Base-by-base conservation (phyloP, 2,888 invertebrate species). In the Mycalesis mineus region DNA sequence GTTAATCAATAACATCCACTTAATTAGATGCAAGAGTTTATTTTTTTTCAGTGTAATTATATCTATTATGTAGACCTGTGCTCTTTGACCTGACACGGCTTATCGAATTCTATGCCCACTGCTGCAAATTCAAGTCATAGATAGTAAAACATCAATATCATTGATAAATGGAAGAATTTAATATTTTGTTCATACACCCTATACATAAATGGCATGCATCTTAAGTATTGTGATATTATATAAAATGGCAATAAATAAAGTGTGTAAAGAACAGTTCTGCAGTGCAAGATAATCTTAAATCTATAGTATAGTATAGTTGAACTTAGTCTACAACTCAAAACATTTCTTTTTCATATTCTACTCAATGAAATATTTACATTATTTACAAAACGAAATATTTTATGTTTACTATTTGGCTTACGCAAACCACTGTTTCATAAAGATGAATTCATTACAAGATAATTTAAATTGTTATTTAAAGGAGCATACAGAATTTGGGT, bases 401-500 rank as follows among this genome's bases (percentile, higher is more conserved):
- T 49, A 40, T 40, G 17, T 15, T 47, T 39, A 47, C 28, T 54
- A 48, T 55, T 55, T 47, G 55, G 55, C 47, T 55, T 47, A 47
- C 28, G 42, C 15, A 31, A 36, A 36, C n/a, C n/a, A n/a, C n/a
- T n/a, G 17, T 48, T 37, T 11, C 28, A 28, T 13, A 28, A 37
- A n/a, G 11, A n/a, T 29, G 22, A 11, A 29, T 31, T 14, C 17
- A 55, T 13, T 22, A 22, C 22, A 22, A 22, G 22, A 4, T 4
- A 22, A 22, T 22, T 4, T 22, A 22, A 4, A 22, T 22, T 22
- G 5, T 22, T 22, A 22, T 5, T 22, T 22, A 22, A n/a, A n/a
- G n/a, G n/a, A n/a, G n/a, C n/a, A n/a, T n/a, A n/a, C n/a, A n/a
- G n/a, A n/a, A n/a, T n/a, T n/a, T n/a, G n/a, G n/a, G n/a, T n/a